A percentile compares a stretch with the other conserved stretches of the same genome.
Evolutionary conservation across 2,113 vertebrate genomes (phyloP).

Genomic region (Naja naja): DNA sequence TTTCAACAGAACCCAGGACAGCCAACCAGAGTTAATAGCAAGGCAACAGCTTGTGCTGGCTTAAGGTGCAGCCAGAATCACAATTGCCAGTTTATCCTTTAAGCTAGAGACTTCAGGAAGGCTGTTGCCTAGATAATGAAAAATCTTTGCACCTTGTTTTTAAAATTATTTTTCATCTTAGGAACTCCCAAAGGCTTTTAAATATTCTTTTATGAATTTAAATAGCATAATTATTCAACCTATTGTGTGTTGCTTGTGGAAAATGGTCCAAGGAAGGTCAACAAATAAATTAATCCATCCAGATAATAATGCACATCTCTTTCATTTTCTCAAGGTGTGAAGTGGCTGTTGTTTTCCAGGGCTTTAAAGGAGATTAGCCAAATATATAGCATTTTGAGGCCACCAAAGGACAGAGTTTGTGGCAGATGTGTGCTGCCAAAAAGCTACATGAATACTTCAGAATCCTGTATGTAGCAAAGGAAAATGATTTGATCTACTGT

Average conservation of each 20-base stretch:
- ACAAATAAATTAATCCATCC: background rate
- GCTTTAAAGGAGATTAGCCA: background rate
- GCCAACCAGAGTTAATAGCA: background rate
- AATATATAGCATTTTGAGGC: background rate
- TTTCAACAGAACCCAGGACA: background rate
- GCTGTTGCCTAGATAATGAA: background rate
- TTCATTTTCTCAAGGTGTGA: background rate
- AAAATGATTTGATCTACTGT: background rate
- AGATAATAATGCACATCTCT: background rate
- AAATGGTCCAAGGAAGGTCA: background rate
- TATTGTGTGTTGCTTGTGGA: background rate
- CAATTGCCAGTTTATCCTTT: background rate
- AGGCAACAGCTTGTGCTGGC: background rate
- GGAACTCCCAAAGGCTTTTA: background rate
- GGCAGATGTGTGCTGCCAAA: background rate
- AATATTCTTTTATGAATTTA: background rate
- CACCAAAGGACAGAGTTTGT: background rate
- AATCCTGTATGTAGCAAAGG: background rate
- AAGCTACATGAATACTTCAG: background rate
- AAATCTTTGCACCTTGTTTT: background rate
- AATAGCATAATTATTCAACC: background rate
- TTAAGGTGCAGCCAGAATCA: background rate
- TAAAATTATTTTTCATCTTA: background rate
- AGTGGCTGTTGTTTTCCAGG: background rate
- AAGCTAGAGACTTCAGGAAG: background rate